Conservation (phyloP, 2,797 vertebrate species). For the Fringilla coelebs region DNA sequence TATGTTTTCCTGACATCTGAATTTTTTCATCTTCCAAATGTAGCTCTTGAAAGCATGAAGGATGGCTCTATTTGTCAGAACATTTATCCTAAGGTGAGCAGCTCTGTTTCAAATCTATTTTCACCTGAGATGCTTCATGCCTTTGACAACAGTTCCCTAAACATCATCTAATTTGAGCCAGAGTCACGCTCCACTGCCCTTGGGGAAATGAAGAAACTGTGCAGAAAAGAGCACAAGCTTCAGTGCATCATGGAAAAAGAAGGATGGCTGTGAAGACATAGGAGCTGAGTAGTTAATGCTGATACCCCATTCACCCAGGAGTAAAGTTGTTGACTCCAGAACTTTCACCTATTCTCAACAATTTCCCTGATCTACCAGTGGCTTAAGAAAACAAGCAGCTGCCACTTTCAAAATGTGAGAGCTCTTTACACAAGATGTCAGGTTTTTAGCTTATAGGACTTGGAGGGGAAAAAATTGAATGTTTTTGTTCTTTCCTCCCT, state of each 20-base stretch:
- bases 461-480: accelerated
- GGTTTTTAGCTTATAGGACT: not conserved
- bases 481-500: not conserved
- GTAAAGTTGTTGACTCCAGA: not conserved
- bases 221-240: not conserved
- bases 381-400: not conserved
- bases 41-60: not conserved
- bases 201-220: not conserved
- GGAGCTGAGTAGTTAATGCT: not conserved
- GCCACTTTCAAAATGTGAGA: not conserved
- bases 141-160: not conserved
- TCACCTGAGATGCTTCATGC: not conserved
- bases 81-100: not conserved
- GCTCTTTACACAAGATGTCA: not conserved
- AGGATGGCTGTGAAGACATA: not conserved
- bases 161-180: not conserved
- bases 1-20: not conserved
- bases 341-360: not conserved
- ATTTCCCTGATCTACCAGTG: not conserved
- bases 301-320: not conserved
- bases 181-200: not conserved
- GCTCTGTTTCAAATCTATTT: not conserved
- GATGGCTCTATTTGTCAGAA: not conserved
- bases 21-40: not conserved
- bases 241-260: not conserved